Conservation (phyloP, 2,797 vertebrate genomes). For the Sus cebifrons region DNA sequence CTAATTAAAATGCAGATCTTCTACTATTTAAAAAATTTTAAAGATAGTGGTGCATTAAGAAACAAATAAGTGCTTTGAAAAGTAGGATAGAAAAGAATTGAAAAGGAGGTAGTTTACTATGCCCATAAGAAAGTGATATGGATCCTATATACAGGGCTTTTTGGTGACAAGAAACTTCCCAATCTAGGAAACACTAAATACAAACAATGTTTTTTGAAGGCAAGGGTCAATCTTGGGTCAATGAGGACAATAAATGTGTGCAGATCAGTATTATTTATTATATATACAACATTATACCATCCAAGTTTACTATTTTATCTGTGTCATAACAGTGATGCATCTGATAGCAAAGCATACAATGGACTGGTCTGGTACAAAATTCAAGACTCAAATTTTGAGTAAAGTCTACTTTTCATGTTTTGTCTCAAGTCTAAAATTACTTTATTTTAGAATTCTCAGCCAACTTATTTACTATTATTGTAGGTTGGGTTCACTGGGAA, state of each 20-base stretch:
- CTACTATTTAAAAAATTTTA: conserved; percentile 55
- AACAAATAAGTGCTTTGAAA: conserved; percentile 69
- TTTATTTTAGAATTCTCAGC: neutral
- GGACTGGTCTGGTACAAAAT: neutral
- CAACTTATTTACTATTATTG: neutral
- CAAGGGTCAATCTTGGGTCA: conserved; percentile 51
- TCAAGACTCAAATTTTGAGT: neutral
- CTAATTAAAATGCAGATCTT: conserved; percentile 78
- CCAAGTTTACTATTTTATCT: neutral
- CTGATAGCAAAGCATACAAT: neutral
- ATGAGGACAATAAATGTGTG: neutral
- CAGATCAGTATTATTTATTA: neutral
- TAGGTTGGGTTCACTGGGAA: neutral
- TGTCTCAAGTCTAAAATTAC: neutral
- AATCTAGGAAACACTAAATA: neutral
- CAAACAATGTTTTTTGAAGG: neutral
- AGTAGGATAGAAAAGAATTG: neutral
- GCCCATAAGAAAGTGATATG: neutral
- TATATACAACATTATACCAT: neutral
- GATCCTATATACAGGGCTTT: neutral
- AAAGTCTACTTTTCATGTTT: neutral
- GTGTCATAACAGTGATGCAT: neutral
- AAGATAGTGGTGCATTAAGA: conserved; percentile 44
- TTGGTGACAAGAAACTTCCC: neutral
- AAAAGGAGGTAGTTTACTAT: conserved; percentile 59